phyloP scores from a whole-genome alignment of 2,888 invertebrate genomes.

The Drymonia ruficornis region DNA sequence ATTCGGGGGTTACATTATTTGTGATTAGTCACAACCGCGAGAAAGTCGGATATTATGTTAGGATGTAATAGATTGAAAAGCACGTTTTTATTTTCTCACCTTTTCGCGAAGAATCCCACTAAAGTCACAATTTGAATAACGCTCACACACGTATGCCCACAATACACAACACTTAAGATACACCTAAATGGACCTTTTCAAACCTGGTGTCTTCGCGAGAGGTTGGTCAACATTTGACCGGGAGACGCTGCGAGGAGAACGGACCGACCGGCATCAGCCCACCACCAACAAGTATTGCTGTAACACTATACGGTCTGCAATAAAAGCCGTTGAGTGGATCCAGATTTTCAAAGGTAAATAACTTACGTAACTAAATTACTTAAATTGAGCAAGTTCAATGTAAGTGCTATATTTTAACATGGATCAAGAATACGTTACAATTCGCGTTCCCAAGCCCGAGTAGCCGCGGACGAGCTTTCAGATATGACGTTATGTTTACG shows the following conservation, averaged over 20 bases:
- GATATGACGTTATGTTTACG: too few relatives aligned
- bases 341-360: neutral
- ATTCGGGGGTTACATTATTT: too few relatives aligned
- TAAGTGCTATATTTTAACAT: neutral
- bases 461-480: too few relatives aligned
- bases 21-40: too few relatives aligned
- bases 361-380: neutral
- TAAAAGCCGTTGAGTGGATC: neutral
- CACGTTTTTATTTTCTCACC: neutral
- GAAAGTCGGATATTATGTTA: too few relatives aligned
- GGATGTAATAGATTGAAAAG: too few relatives aligned
- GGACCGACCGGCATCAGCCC: conserved; percentile 36
- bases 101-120: neutral
- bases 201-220: conserved; percentile 36
- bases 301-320: conserved; percentile 18
- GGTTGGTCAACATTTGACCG: conserved; percentile 43
- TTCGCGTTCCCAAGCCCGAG: too few relatives aligned
- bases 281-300: conserved; percentile 43
- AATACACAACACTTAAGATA: neutral
- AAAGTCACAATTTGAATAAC: neutral
- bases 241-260: conserved; percentile 29
- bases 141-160: neutral
- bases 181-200: neutral
- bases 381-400: neutral
- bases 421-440: too few relatives aligned